These are phyloP conservation scores for Garra rufa DNA, from an alignment of 2,113 vertebrate genomes.

Conservation along the genomic window DNA sequence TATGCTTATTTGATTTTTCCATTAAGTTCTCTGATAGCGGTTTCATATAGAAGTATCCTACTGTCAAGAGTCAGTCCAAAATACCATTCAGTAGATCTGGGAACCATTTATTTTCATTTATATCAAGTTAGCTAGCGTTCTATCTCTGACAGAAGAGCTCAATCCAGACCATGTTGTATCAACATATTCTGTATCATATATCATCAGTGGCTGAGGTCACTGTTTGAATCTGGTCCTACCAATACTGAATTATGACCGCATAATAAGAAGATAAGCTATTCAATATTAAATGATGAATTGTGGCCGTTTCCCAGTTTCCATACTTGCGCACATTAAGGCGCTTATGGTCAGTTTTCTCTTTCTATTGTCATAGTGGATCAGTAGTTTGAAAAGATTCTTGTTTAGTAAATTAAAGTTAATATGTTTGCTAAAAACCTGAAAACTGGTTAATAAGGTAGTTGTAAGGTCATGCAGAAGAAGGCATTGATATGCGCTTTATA, in stretches of 20 bases:
- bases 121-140: not conserved
- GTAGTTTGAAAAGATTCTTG: not conserved
- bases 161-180: not conserved
- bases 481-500: not conserved
- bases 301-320: not conserved
- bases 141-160: not conserved
- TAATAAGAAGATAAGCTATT: not conserved
- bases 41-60: not conserved
- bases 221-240: not conserved
- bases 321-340: not conserved
- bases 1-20: not conserved
- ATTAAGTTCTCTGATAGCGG: not conserved
- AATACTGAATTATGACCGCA: not conserved
- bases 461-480: not conserved
- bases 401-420: not conserved
- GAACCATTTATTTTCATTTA: not conserved
- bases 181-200: slow-evolving; percentile 1
- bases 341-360: not conserved
- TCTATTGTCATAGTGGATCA: not conserved
- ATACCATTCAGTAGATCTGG: not conserved
- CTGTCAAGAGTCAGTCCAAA: not conserved
- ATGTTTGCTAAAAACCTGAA: not conserved
- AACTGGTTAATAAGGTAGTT: not conserved
- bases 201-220: not conserved
- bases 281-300: not conserved